phyloP scores from a whole-genome alignment of 2,113 vertebrate species.

The Cololabis saira region DNA sequence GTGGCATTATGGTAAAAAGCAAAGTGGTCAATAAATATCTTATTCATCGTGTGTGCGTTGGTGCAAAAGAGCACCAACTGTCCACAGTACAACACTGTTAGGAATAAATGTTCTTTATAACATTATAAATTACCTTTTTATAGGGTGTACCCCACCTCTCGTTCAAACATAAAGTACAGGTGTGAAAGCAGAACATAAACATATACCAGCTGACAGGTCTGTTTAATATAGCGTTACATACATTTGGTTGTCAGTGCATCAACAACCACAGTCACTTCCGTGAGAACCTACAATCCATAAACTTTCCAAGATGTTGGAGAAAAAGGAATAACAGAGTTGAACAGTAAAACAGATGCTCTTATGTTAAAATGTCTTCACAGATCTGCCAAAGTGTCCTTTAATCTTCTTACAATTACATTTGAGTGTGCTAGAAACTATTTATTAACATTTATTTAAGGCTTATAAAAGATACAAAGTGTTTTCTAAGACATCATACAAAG shows the following conservation, averaged over 20 bases:
- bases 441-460: conserved; percentile 2
- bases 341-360: neutral
- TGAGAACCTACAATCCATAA: neutral
- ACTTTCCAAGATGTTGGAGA: neutral
- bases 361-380: neutral
- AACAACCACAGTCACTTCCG: neutral
- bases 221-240: neutral
- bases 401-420: neutral
- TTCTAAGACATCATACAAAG: too few relatives aligned
- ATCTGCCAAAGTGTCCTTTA: neutral
- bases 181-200: conserved; percentile 6
- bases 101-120: conserved; percentile 29
- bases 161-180: too few relatives aligned
- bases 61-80: conserved; percentile 53
- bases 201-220: neutral
- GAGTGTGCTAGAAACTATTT: neutral
- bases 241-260: too few relatives aligned
- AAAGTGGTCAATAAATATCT: conserved; percentile 32
- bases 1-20: conserved; percentile 29
- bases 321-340: conserved; percentile 7
- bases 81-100: conserved; percentile 36
- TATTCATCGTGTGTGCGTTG: conserved; percentile 31
- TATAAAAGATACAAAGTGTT: neutral
- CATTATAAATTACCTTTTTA: neutral
- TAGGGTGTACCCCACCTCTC: too few relatives aligned